Percentiles rank a stretch among this genome's conserved stretches.
phyloP scores from a whole-genome alignment of 2,797 vertebrate species.

The Alfaro cultratus region DNA sequence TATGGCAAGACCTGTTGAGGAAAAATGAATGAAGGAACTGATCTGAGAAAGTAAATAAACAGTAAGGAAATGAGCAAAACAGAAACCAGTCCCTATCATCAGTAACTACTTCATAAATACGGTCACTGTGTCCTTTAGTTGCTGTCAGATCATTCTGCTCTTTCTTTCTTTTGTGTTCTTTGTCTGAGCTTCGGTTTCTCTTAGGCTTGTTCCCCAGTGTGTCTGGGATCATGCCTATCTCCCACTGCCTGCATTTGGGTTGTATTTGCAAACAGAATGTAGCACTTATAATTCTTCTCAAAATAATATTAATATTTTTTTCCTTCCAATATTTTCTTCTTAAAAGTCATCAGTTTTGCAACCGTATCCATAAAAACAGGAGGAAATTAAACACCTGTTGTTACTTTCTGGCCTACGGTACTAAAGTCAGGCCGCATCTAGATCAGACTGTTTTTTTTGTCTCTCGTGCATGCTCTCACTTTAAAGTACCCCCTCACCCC shows the following conservation, averaged over 20 bases:
- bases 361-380: neutral
- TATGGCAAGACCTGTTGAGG: neutral
- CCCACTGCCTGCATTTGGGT: neutral
- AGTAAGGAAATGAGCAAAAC: too few species aligned
- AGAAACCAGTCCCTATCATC: too few species aligned
- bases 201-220: neutral
- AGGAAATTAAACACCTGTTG: neutral
- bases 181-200: neutral
- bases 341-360: neutral
- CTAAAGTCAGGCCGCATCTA: neutral
- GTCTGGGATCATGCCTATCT: neutral
- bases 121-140: neutral
- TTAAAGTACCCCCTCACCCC: constrained; percentile 62
- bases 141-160: neutral
- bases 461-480: constrained; percentile 8
- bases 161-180: neutral
- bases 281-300: neutral
- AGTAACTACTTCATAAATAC: neutral
- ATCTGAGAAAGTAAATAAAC: neutral
- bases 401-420: neutral
- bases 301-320: neutral
- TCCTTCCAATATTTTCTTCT: neutral
- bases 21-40: neutral
- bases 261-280: neutral
- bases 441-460: constrained; percentile 6